These are phyloP conservation scores for Dorcus parallelipipedus DNA, from an alignment of 2,888 invertebrate species.

Conservation along the genomic window DNA sequence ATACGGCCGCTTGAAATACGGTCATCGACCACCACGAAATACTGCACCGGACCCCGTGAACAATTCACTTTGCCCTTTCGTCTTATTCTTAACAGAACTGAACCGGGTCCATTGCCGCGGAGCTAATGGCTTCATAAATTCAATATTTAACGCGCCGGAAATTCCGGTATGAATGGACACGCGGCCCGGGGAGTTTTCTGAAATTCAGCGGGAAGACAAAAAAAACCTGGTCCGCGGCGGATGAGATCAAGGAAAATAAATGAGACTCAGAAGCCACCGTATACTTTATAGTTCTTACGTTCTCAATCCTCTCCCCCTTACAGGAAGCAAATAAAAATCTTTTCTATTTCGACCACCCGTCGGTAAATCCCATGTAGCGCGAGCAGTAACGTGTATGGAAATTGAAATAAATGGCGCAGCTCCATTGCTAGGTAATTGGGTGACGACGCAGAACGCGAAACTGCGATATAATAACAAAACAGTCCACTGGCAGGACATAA, in stretches of 20 bases:
- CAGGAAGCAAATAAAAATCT: conserved; percentile 43
- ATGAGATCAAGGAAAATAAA: conserved; percentile 40
- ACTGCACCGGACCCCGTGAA: conserved; percentile 28
- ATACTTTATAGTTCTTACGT: conserved; percentile 41
- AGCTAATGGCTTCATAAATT: conserved; percentile 43
- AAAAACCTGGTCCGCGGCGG: conserved; percentile 16
- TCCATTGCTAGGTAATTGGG: conserved; percentile 30
- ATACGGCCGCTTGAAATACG: conserved; percentile 43
- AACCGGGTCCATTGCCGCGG: conserved; percentile 11
- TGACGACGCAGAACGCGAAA: conserved; percentile 16
- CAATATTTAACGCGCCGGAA: conserved; percentile 43
- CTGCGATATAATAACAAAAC: conserved; percentile 26
- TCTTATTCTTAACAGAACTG: neutral
- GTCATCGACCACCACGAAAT: conserved; percentile 42
- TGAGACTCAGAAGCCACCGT: conserved; percentile 35
- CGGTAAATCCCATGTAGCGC: conserved; percentile 37
- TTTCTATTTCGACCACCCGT: conserved; percentile 37
- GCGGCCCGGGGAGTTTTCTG: conserved; percentile 33
- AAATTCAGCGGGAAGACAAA: neutral
- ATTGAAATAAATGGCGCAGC: conserved; percentile 44
- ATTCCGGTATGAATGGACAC: conserved; percentile 34
- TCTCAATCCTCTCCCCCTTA: conserved; percentile 34
- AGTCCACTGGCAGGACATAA: conserved; percentile 11
- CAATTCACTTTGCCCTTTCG: neutral
- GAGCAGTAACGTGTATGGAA: conserved; percentile 37